Conservation (phyloP, 2,888 invertebrate species). For the Drosophila subquinaria region DNA sequence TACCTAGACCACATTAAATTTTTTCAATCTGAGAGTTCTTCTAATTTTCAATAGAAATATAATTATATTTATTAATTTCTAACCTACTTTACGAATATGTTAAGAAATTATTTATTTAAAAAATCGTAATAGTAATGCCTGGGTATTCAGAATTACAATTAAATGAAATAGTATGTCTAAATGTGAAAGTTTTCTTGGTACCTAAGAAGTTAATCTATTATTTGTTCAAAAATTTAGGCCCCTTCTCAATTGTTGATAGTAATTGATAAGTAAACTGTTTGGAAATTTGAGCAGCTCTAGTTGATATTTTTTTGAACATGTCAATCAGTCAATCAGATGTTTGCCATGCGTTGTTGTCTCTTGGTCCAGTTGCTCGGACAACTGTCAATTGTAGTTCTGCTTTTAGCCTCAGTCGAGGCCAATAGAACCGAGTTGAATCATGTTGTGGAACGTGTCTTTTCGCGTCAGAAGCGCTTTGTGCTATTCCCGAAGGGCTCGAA, state of each 20-base stretch:
- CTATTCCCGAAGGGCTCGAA: constrained; percentile 79
- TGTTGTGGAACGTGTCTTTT: constrained; percentile 75
- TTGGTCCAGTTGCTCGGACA: constrained; percentile 43
- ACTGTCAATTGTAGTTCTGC: constrained; percentile 5
- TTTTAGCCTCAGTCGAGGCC: not conserved
- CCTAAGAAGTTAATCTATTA: constrained; percentile 7
- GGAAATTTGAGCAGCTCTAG: not conserved
- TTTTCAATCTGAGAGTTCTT: too few relatives aligned
- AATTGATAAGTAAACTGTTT: constrained; percentile 30
- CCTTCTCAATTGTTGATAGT: not conserved
- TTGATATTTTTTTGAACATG: constrained; percentile 17
- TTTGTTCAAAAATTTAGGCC: constrained; percentile 59
- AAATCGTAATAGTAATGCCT: not conserved
- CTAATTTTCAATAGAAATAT: too few relatives aligned
- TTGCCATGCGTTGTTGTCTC: constrained; percentile 49
- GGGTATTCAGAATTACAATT: not conserved
- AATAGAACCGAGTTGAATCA: constrained; percentile 62
- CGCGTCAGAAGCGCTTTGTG: constrained; percentile 80
- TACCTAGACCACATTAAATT: too few relatives aligned
- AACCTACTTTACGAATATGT: not conserved
- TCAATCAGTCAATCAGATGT: constrained; percentile 62
- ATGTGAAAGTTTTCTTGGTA: not conserved
- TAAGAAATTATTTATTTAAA: not conserved
- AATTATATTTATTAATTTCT: not conserved
- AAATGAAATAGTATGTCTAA: not conserved